These are phyloP conservation scores for Saturnia pavonia DNA, from an alignment of 2,888 invertebrate genomes.

Conservation along the genomic window DNA sequence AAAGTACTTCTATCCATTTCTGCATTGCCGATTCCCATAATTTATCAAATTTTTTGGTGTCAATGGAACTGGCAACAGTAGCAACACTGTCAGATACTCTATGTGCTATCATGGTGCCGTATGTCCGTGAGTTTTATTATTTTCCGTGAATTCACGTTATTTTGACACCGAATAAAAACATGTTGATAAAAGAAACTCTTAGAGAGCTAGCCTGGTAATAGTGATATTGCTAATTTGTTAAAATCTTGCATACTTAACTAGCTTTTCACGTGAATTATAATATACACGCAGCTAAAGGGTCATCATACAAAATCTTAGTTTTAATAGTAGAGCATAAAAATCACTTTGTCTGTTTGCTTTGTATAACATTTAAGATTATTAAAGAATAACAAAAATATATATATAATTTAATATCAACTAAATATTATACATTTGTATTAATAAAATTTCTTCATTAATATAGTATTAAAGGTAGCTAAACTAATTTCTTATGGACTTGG, in stretches of 20 bases:
- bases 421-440: not conserved
- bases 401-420: not conserved
- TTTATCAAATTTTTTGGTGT: no score
- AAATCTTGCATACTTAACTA: conserved; percentile 16
- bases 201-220: conserved; percentile 85
- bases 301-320: not conserved
- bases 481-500: conserved; percentile 11
- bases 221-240: conserved; percentile 24
- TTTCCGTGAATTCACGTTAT: conserved; percentile 65
- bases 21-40: no score
- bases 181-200: conserved; percentile 84
- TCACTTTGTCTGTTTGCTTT: not conserved
- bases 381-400: not conserved
- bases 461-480: conserved; percentile 27
- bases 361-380: not conserved
- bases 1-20: no score
- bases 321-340: not conserved
- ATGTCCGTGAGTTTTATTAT: conserved; percentile 58
- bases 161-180: conserved; percentile 67
- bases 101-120: conserved; percentile 55
- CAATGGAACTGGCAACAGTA: no score
- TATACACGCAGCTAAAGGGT: not conserved
- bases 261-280: conserved; percentile 25
- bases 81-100: not conserved
- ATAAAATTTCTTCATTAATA: not conserved